phyloP scores from a whole-genome alignment of 2,888 invertebrate species.

The Tholera decimalis region DNA sequence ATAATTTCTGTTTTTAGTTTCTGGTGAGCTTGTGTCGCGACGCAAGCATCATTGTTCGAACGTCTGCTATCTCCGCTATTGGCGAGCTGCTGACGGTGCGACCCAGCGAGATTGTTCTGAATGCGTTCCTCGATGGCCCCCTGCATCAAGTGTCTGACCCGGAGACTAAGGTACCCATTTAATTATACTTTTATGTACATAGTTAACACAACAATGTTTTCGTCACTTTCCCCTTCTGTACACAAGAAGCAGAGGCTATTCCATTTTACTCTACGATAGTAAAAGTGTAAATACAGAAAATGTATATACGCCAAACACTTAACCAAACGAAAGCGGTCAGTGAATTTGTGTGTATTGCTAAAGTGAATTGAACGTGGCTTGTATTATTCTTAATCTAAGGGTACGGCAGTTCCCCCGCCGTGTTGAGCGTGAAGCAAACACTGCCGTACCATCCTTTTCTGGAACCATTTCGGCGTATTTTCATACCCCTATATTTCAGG shows the following conservation, averaged over 20 bases:
- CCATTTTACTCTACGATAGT: background rate
- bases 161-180: conserved; percentile 80
- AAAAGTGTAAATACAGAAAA: too few relatives aligned
- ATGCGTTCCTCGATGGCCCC: conserved; percentile 86
- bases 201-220: background rate
- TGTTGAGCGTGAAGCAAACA: too few relatives aligned
- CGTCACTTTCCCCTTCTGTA: background rate
- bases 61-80: conserved; percentile 81
- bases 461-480: too few relatives aligned
- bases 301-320: too few relatives aligned
- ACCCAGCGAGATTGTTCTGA: conserved; percentile 72
- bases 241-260: background rate
- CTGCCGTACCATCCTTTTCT: too few relatives aligned
- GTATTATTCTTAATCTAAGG: too few relatives aligned
- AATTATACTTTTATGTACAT: background rate
- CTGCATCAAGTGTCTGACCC: conserved; percentile 86
- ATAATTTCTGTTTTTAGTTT: conserved; percentile 70
- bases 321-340: too few relatives aligned
- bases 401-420: too few relatives aligned
- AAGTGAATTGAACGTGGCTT: too few relatives aligned
- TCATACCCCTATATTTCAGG: too few relatives aligned
- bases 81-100: conserved; percentile 74
- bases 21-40: conserved; percentile 85
- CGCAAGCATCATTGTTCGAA: conserved; percentile 85
- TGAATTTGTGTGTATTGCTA: too few relatives aligned